Evolutionary conservation across 2,888 invertebrate genomes (phyloP), one percentile per base, ranked within the genome.

Genomic region (Lordiphosa fenestrarum): DNA sequence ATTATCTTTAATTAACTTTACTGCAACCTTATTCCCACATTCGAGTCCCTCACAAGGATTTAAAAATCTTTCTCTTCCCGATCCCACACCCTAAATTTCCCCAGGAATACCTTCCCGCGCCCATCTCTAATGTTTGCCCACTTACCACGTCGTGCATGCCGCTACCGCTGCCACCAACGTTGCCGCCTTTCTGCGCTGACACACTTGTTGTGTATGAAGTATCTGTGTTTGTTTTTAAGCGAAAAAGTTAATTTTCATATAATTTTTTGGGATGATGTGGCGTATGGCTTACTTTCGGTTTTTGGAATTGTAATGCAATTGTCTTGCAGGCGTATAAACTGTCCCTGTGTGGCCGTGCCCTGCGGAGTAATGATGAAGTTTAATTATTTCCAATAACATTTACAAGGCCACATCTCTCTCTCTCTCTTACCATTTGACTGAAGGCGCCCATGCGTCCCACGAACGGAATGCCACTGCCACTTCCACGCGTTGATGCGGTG

Each of bases 271-370:
- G 15, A 19, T 5, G 12, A 21, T 30, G n/a, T 44, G 7, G n/a
- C 41, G 6, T 23, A 30, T 1, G 35, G 62, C 86, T 82, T 80
- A 89, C 89, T 85, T 67, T 88, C 88, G 68, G 80, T 71, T 77
- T 84, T 84, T 76, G 85, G 85, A 64, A 76, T 66, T 38, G 80
- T 69, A 62, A 81, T 74, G 57, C 83, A 87, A 66, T 73, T 84
- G 70, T 87, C 87, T 67, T 87, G 85, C 66, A 88, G 70, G 68
- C 88, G 84, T 52, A 87, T 83, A 56, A 85, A 88, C 58, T 88
- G 88, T 51, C 87, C 73, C 67, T 87, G 88, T 77, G 73, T 86
- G 66, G 78, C 67, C 53, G 87, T 68, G 62, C 85, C 85, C 88
- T 89, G 66, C 6, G 55, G 35, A n/a, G 33, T 23, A 6, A 4